These are phyloP conservation scores for Chrysolina oricalcia DNA, from an alignment of 2,888 invertebrate genomes.

Conservation along the genomic window DNA sequence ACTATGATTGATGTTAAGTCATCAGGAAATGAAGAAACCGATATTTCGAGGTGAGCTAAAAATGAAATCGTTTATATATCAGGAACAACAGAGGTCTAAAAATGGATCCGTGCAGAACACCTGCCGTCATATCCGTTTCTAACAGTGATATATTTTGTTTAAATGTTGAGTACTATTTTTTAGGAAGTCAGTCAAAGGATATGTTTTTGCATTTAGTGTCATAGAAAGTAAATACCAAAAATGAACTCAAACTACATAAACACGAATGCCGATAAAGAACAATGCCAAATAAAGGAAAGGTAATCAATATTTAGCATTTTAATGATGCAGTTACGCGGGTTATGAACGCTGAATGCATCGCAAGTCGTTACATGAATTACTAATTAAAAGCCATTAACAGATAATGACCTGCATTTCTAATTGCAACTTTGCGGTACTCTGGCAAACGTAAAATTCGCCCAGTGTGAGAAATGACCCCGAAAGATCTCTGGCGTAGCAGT, in stretches of 20 bases:
- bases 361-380: slow-evolving; percentile 6
- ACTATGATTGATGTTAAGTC: no score
- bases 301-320: slow-evolving; percentile 1
- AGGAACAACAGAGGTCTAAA: no score
- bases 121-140: no score
- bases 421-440: slow-evolving; percentile 20
- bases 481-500: not conserved
- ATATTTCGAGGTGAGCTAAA: no score
- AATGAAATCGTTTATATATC: no score
- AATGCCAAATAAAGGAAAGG: slow-evolving; percentile 1
- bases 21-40: no score
- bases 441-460: slow-evolving; percentile 2
- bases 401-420: slow-evolving; percentile 25
- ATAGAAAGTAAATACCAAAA: not conserved
- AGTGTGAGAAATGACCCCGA: slow-evolving; percentile 12
- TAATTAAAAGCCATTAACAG: slow-evolving; percentile 20
- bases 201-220: no score
- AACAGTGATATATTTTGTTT: no score
- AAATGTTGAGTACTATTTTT: no score
- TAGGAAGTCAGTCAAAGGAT: no score
- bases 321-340: slow-evolving; percentile 6
- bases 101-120: no score
- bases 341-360: not conserved
- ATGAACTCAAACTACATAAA: not conserved
- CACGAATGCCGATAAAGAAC: not conserved